Evolutionary conservation across 2,113 vertebrate species (phyloP).

Genomic region (Perca schrenkii): DNA sequence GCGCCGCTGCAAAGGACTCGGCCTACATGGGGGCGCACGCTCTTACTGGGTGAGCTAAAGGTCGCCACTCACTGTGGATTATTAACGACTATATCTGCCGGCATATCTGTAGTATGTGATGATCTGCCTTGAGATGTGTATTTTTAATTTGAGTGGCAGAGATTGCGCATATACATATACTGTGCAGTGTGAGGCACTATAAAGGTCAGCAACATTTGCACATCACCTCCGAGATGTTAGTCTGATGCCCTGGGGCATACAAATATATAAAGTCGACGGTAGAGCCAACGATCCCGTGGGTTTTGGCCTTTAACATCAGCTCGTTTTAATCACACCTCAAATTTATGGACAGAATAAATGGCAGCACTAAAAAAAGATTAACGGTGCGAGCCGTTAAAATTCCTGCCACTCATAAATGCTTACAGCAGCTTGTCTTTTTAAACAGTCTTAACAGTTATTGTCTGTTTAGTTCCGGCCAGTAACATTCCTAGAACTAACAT

Average conservation of each 20-base stretch:
- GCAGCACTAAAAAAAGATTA: conserved; percentile 34
- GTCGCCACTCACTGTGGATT: neutral
- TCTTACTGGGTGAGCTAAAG: no score
- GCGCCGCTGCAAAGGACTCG: no score
- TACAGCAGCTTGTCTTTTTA: conserved; percentile 4
- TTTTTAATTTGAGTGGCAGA: neutral
- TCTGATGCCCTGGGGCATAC: conserved; percentile 4
- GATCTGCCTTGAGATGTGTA: conserved; percentile 1
- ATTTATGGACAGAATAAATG: conserved; percentile 43
- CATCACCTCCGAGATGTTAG: conserved; percentile 38
- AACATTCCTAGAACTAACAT: conserved; percentile 44
- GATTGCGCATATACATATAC: neutral
- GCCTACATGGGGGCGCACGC: no score
- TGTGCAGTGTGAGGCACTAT: neutral
- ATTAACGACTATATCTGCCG: neutral
- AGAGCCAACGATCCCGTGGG: conserved; percentile 37
- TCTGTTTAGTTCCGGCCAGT: conserved; percentile 44
- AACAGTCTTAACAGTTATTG: conserved; percentile 33
- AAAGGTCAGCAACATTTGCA: conserved; percentile 61
- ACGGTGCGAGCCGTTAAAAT: conserved; percentile 30
- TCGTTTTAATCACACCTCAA: conserved; percentile 47
- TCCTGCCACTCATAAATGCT: conserved; percentile 53
- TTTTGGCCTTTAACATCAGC: conserved; percentile 56
- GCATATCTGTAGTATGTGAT: neutral
- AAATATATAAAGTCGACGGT: conserved; percentile 18